A percentile compares a stretch with the other conserved stretches of the same genome.
phyloP scores from a whole-genome alignment of 1,140 invertebrate genomes.

The Helicoverpa armigera region DNA sequence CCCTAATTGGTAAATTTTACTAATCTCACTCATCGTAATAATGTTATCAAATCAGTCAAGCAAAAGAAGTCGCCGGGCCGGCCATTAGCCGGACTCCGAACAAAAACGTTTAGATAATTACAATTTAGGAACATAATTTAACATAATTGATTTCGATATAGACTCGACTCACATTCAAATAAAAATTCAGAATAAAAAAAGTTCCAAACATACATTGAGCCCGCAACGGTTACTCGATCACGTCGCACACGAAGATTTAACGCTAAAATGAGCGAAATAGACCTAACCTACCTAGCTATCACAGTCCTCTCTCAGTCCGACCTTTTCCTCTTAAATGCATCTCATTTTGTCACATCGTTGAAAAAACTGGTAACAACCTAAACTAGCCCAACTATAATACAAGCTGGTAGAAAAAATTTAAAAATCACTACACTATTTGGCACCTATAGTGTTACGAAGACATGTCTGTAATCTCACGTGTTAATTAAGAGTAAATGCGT shows the following conservation, averaged over 20 bases:
- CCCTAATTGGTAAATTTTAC: conserved; percentile 78
- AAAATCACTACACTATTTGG: conserved; percentile 82
- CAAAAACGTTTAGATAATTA: conserved; percentile 37
- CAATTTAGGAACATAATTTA: conserved; percentile 76
- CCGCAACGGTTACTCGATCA: conserved; percentile 70
- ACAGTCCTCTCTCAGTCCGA: conserved; percentile 86
- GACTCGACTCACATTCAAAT: conserved; percentile 56
- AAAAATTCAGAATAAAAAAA: conserved; percentile 60
- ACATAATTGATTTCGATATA: conserved; percentile 70
- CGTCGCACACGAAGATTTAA: conserved; percentile 76
- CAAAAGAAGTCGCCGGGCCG: conserved; percentile 51
- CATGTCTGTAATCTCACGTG: conserved; percentile 64
- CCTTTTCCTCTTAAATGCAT: conserved; percentile 84
- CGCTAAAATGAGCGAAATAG: conserved; percentile 83
- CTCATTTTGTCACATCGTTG: conserved; percentile 81
- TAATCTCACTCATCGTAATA: conserved; percentile 80
- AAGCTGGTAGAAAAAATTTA: conserved; percentile 75
- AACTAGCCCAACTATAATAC: conserved; percentile 77
- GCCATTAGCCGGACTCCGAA: conserved; percentile 1
- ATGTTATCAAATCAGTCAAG: conserved; percentile 70
- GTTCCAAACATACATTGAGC: conserved; percentile 72
- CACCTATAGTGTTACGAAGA: conserved; percentile 77
- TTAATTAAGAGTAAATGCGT: conserved; percentile 63
- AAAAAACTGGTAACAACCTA: conserved; percentile 85
- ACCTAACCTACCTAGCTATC: conserved; percentile 85